These are phyloP conservation scores for Zaprionus lineosus DNA, from an alignment of 2,888 invertebrate species.

Conservation along the genomic window DNA sequence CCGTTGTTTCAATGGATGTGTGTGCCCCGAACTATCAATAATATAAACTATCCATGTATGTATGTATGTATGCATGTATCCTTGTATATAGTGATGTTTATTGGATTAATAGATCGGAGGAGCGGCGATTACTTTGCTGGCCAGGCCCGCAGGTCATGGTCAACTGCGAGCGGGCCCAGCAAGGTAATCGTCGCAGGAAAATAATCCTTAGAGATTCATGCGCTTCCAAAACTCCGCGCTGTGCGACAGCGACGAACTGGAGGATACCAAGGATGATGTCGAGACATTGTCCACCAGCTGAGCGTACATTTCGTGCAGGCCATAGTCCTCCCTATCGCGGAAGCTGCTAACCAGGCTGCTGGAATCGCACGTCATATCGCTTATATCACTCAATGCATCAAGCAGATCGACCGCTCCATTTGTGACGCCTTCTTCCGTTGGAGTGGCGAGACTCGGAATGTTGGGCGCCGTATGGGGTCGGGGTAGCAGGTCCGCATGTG, in stretches of 20 bases:
- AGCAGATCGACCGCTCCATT: constrained; percentile 3
- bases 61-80: background rate
- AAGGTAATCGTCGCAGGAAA: background rate
- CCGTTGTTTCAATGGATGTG: too few relatives aligned
- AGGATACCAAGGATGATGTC: constrained; percentile 17
- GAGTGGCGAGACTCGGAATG: too few relatives aligned
- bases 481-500: background rate
- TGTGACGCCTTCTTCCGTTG: background rate
- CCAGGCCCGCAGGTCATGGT: background rate
- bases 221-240: constrained; percentile 60
- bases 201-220: constrained; percentile 40
- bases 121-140: constrained; percentile 6
- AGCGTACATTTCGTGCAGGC: constrained; percentile 3
- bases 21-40: background rate
- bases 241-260: constrained; percentile 30
- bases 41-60: background rate
- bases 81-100: too few relatives aligned
- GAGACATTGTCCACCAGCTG: constrained; percentile 10
- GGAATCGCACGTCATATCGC: constrained; percentile 14
- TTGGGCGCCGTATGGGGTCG: constrained; percentile 65
- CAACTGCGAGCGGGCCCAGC: background rate
- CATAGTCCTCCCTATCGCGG: background rate
- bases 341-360: constrained; percentile 27
- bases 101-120: background rate
- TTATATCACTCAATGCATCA: constrained; percentile 26